These are phyloP conservation scores for Pammene fasciana DNA, from an alignment of 2,888 invertebrate species.

Conservation along the genomic window DNA sequence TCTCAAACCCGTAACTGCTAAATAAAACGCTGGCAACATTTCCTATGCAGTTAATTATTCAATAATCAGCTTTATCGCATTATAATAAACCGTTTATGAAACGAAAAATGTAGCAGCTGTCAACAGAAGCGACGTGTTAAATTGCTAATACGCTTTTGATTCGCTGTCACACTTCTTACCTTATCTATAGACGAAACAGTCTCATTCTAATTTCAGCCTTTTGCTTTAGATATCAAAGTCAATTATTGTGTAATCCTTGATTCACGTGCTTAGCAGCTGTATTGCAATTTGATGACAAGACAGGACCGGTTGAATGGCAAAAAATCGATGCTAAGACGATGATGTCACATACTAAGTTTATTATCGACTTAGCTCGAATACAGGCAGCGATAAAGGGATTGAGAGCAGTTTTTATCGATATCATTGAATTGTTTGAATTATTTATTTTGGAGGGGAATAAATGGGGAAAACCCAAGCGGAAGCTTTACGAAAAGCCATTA, in stretches of 20 bases:
- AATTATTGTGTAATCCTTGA: neutral
- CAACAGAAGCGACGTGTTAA: slow-evolving; percentile 31
- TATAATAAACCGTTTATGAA: slow-evolving; percentile 31
- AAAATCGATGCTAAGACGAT: slow-evolving; percentile 61
- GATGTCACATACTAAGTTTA: slow-evolving; percentile 58
- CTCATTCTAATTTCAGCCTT: slow-evolving; percentile 25
- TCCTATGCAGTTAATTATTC: neutral
- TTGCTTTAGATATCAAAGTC: neutral
- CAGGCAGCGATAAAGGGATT: slow-evolving; percentile 34
- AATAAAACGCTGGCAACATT: slow-evolving; percentile 15
- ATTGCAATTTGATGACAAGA: slow-evolving; percentile 62
- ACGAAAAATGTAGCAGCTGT: slow-evolving; percentile 31
- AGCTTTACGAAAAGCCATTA: slow-evolving; percentile 13
- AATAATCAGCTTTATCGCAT: slow-evolving; percentile 26
- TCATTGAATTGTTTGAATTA: slow-evolving; percentile 13
- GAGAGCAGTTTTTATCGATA: slow-evolving; percentile 21
- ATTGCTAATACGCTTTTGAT: slow-evolving; percentile 59
- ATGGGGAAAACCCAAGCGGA: neutral
- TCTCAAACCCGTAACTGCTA: slow-evolving; percentile 2
- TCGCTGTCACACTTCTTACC: slow-evolving; percentile 54
- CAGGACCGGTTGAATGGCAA: slow-evolving; percentile 56
- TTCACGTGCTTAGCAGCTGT: slow-evolving; percentile 43
- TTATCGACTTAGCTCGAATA: slow-evolving; percentile 31
- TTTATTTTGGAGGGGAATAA: slow-evolving; percentile 7
- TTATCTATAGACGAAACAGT: slow-evolving; percentile 46